Evolutionary conservation across 2,888 invertebrate species (phyloP).

Genomic region (Chymomyza procnemis): DNA sequence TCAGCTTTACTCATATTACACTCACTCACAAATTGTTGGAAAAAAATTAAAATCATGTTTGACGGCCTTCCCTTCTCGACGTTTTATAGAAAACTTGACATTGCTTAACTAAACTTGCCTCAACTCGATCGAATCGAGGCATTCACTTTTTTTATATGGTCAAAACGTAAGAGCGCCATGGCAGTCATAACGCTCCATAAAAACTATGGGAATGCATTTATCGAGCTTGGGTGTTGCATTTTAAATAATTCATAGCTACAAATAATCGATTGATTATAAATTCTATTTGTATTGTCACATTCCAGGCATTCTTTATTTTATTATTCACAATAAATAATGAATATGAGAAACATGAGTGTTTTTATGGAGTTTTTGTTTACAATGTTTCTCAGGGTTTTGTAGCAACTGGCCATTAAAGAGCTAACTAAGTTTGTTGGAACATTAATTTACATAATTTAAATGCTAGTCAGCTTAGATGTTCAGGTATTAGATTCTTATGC

Average conservation of each 20-base stretch:
- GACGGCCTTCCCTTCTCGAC: neutral
- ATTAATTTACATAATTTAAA: too few species aligned
- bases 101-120: constrained; percentile 52
- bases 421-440: neutral
- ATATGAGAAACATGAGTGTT: neutral
- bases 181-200: constrained; percentile 13
- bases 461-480: too few species aligned
- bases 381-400: neutral
- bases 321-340: neutral
- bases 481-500: too few species aligned
- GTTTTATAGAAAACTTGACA: constrained; percentile 58
- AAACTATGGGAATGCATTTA: constrained; percentile 28
- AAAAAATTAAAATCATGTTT: neutral
- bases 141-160: constrained; percentile 51
- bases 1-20: neutral
- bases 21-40: neutral
- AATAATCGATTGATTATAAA: constrained; percentile 40
- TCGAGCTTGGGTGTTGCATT: constrained; percentile 23
- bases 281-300: constrained; percentile 29
- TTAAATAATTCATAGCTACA: constrained; percentile 42
- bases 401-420: neutral
- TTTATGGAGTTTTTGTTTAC: neutral
- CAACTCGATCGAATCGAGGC: constrained; percentile 28
- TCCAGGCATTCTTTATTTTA: constrained; percentile 16
- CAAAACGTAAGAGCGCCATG: neutral